Conservation (phyloP, 2,797 vertebrate genomes). For the Ataeniobius toweri region DNA sequence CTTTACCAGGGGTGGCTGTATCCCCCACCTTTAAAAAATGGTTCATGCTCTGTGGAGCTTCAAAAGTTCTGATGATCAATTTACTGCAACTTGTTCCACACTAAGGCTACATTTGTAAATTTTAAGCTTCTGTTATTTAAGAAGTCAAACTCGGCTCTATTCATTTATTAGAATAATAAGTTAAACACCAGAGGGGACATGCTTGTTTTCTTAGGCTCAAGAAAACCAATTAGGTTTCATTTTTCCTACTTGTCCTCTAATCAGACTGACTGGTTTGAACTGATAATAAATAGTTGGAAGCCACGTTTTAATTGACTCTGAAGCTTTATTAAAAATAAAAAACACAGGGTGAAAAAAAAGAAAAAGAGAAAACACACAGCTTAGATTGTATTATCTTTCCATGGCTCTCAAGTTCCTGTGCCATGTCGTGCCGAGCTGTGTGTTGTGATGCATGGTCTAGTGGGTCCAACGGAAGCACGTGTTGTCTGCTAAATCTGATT, state of each 20-base stretch:
- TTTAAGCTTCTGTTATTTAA: neutral
- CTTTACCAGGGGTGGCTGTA: neutral
- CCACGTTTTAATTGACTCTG: neutral
- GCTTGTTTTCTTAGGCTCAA: slow-evolving; percentile 34
- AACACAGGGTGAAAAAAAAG: slow-evolving; percentile 3
- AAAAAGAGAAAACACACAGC: slow-evolving; percentile 11
- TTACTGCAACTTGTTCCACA: neutral
- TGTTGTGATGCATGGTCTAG: slow-evolving; percentile 67
- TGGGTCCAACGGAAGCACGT: slow-evolving; percentile 70
- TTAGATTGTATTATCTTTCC: slow-evolving; percentile 49
- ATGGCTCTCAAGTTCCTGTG: slow-evolving; percentile 50
- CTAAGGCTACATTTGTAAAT: neutral
- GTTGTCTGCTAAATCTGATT: slow-evolving; percentile 76
- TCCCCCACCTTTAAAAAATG: neutral
- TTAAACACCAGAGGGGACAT: slow-evolving; percentile 28
- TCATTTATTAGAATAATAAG: slow-evolving; percentile 24
- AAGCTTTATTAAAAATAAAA: slow-evolving; percentile 1
- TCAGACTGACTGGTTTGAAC: slow-evolving; percentile 36
- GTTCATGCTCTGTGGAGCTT: neutral
- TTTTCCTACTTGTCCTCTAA: slow-evolving; percentile 5
- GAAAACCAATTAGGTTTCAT: slow-evolving; percentile 48
- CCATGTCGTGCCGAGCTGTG: slow-evolving; percentile 61
- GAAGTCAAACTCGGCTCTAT: neutral
- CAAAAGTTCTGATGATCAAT: neutral
- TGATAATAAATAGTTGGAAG: slow-evolving; percentile 19